Evolutionary conservation across 2,797 vertebrate species (phyloP).

Genomic region (Sebastes steindachneri): DNA sequence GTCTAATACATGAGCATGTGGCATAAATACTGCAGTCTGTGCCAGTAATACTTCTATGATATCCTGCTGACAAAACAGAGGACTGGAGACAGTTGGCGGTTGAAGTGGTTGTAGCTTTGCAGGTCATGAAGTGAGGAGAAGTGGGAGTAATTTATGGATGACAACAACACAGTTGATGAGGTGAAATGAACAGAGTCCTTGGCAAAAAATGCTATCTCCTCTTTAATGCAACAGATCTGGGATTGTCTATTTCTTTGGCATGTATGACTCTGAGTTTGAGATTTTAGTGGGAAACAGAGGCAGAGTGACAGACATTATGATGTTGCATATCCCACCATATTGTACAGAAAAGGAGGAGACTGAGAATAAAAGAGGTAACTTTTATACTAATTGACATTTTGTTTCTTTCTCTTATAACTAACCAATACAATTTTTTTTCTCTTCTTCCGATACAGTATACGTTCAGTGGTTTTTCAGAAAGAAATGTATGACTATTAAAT

Average conservation of each 20-base stretch:
- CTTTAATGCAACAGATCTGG: neutral
- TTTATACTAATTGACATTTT: neutral
- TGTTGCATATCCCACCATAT: neutral
- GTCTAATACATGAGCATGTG: slow-evolving; percentile 19
- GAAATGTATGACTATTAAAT: too few relatives aligned
- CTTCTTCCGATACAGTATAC: neutral
- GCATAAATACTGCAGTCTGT: slow-evolving; percentile 11
- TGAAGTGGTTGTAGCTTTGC: neutral
- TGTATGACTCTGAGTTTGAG: neutral
- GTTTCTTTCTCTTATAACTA: neutral
- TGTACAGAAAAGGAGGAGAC: neutral
- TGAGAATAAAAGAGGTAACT: neutral
- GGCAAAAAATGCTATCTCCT: neutral
- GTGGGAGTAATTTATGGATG: neutral
- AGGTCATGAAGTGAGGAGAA: neutral
- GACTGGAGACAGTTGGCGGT: neutral
- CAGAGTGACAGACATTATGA: neutral
- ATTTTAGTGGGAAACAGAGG: neutral
- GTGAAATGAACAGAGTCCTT: neutral
- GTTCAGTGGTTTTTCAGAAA: neutral
- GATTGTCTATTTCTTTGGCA: neutral
- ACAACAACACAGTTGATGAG: neutral
- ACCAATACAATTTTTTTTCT: neutral
- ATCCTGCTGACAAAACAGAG: neutral
- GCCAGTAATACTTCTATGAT: neutral